Percentiles rank a stretch among this genome's conserved stretches.
Evolutionary conservation across 1,140 invertebrate genomes (phyloP).

Genomic region (Caenorhabditis latens): DNA sequence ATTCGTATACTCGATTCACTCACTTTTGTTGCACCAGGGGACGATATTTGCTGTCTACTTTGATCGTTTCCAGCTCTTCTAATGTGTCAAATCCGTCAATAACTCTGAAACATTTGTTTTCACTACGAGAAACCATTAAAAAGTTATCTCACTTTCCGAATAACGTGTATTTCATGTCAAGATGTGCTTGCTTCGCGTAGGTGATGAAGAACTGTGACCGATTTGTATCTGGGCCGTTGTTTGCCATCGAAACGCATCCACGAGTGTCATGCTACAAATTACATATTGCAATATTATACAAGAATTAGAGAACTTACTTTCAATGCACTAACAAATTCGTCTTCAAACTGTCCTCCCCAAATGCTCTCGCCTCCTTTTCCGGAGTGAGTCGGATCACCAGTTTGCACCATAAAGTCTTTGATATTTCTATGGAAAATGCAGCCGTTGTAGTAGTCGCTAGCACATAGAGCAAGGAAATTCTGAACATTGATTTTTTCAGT

Average conservation of each 20-base stretch:
- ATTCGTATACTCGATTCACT: not conserved
- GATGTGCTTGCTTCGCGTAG: conserved; percentile 91
- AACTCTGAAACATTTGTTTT: conserved; percentile 83
- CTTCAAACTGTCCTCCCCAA: conserved; percentile 92
- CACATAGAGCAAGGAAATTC: conserved; percentile 97
- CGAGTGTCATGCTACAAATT: conserved; percentile 85
- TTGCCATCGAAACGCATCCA: conserved; percentile 97
- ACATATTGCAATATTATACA: not conserved
- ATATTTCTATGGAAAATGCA: conserved; percentile 94
- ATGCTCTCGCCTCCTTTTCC: conserved; percentile 93
- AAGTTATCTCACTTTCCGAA: conserved; percentile 88
- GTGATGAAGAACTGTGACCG: conserved; percentile 98
- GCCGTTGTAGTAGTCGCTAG: conserved; percentile 93
- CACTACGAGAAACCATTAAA: conserved; percentile 3
- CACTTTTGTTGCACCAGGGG: conserved; percentile 74
- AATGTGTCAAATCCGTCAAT: conserved; percentile 96
- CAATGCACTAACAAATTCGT: conserved; percentile 94
- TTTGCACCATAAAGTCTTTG: conserved; percentile 98
- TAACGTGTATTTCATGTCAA: conserved; percentile 95
- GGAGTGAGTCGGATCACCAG: conserved; percentile 91
- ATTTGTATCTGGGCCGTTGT: conserved; percentile 97
- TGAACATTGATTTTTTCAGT: conserved; percentile 79
- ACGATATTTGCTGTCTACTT: conserved; percentile 81
- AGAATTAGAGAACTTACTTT: conserved; percentile 82
- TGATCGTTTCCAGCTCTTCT: conserved; percentile 94